Evolutionary conservation across 2,888 invertebrate genomes (phyloP), one percentile per base, ranked within the genome.

Genomic region (Exephanes ischioxanthus): DNA sequence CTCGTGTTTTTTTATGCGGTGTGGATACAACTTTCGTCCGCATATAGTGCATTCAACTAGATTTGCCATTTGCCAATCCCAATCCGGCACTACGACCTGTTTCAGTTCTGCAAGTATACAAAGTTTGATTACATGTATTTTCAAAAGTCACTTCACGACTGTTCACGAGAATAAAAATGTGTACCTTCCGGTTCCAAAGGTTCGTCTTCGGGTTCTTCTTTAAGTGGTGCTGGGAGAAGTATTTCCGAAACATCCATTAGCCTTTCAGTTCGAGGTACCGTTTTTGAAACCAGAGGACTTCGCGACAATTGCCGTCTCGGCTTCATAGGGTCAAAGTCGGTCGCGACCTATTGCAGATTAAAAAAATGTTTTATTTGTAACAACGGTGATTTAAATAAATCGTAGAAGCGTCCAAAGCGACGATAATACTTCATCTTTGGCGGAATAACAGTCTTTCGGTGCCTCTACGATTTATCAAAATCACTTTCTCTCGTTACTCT

Each of bases 1-100:
- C 22, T 85, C 82, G 53, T 85, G 85, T 7, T 76, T 83, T 11
- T 76, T 82, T 11, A 83, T 51, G n/a, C 82, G 79, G 61, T 82
- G 30, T 0, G 76, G 85, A 19, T 76, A 71, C 51, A 85, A 83
- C 11, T 58, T 79, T 7, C 85, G 75, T 4, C 33, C 19, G 53
- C 83, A 85, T 26, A 76, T 80, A 11, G 58, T 37, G 67, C 85
- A 85, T 3, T 51, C 11, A 0, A 85, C 71, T 41, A 78, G 80
- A 37, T 41, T 55, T 7, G 75, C 67, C 14, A 53, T 66, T 37
- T 85, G 85, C n/a, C 67, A 51, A 2, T 85, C 67, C 85, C 85
- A 85, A 19, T 82, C 78, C n/a, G 67, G 78, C 19, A 82, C 76
- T 11, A 79, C 33, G 37, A 9, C 30, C 37, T 66, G 48, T 5